These are phyloP conservation scores for Rallus limicola DNA, from an alignment of 2,113 vertebrate species.

Conservation along the genomic window DNA sequence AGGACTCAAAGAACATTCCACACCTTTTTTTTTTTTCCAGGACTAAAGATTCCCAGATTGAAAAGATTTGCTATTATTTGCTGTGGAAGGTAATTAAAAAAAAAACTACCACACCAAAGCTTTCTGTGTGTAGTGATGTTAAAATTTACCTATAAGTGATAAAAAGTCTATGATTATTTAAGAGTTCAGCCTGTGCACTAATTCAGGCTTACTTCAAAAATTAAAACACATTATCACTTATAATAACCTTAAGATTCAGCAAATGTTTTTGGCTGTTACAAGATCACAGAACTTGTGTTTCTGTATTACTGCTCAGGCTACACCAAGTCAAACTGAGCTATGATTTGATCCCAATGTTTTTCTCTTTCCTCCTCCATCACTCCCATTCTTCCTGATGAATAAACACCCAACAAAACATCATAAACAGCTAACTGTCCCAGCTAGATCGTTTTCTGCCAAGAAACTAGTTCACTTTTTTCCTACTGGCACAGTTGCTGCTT, in stretches of 20 bases:
- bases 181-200: background rate
- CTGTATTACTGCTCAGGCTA: background rate
- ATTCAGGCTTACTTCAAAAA: background rate
- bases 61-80: background rate
- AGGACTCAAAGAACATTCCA: background rate
- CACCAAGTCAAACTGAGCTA: background rate
- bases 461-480: background rate
- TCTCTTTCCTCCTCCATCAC: background rate
- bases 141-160: background rate
- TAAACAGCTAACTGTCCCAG: background rate
- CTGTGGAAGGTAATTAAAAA: background rate
- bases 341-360: background rate
- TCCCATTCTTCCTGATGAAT: background rate
- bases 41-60: background rate
- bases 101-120: background rate
- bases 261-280: background rate
- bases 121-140: background rate
- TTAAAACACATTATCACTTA: background rate
- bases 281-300: background rate
- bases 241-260: background rate
- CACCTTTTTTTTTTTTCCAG: background rate
- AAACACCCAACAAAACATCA: background rate
- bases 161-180: background rate
- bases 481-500: background rate
- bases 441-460: background rate